Conservation (phyloP, 2,797 vertebrate genomes). For the Gadopsis bispinosus region DNA sequence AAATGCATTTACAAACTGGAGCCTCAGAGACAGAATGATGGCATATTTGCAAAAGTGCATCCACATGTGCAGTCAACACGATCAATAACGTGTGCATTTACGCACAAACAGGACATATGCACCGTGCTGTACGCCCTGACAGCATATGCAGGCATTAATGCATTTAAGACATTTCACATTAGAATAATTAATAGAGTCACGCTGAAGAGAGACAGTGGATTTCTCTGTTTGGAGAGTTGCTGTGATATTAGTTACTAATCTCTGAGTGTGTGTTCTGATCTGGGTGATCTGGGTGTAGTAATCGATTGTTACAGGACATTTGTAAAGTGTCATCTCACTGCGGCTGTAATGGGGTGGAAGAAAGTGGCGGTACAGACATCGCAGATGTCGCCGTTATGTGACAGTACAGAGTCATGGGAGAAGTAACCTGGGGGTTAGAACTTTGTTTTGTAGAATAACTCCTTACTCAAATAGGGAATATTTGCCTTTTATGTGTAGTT, state of each 20-base stretch:
- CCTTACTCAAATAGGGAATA: too few relatives aligned
- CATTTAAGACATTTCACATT: constrained; percentile 31
- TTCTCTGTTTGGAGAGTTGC: constrained; percentile 11
- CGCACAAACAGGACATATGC: constrained; percentile 17
- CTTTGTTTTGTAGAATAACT: too few relatives aligned
- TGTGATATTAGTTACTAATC: constrained; percentile 3
- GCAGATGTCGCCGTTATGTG: constrained; percentile 35
- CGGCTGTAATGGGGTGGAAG: constrained; percentile 49
- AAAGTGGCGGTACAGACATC: constrained; percentile 24
- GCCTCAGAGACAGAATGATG: not conserved
- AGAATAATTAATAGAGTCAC: constrained; percentile 9
- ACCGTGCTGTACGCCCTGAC: constrained; percentile 2
- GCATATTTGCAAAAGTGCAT: constrained; percentile 2
- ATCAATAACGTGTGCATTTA: constrained; percentile 37
- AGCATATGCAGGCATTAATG: not conserved
- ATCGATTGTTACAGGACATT: constrained; percentile 73
- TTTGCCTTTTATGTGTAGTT: too few relatives aligned
- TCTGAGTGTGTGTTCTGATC: constrained; percentile 23
- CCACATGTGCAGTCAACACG: constrained; percentile 3
- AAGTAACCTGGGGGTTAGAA: not conserved
- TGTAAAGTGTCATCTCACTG: constrained; percentile 62
- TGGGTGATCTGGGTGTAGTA: constrained; percentile 26
- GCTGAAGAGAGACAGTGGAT: not conserved
- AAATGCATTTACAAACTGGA: not conserved
- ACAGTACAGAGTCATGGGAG: constrained; percentile 14